These are phyloP conservation scores for Sisor rabdophorus DNA, from an alignment of 2,113 vertebrate genomes.

Conservation along the genomic window DNA sequence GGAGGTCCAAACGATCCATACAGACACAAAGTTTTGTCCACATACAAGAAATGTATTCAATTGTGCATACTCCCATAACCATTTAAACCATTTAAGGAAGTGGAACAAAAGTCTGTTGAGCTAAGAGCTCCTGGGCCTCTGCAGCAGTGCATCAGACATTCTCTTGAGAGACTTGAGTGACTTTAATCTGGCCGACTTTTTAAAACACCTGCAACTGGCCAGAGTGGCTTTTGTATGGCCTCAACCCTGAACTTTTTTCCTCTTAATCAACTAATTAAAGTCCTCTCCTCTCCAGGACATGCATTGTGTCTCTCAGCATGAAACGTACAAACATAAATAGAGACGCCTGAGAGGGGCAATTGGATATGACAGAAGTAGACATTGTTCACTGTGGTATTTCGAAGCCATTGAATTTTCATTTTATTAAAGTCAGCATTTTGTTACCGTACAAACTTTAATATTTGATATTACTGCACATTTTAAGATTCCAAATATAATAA, in stretches of 20 bases:
- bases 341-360: conserved; percentile 16
- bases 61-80: neutral
- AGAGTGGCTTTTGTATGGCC: conserved; percentile 68
- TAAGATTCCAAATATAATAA: no score
- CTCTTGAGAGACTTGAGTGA: conserved; percentile 52
- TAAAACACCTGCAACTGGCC: conserved; percentile 66
- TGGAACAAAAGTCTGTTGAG: conserved; percentile 2
- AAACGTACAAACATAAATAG: conserved; percentile 50
- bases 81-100: conserved; percentile 3
- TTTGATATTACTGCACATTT: neutral
- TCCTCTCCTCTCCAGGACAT: conserved; percentile 64
- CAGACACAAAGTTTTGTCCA: neutral
- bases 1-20: conserved; percentile 35
- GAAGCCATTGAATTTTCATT: no score
- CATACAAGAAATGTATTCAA: neutral
- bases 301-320: conserved; percentile 38
- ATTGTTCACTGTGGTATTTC: neutral
- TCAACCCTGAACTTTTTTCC: conserved; percentile 68
- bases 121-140: conserved; percentile 17
- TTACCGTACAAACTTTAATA: neutral
- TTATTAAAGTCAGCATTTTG: neutral
- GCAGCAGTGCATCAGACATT: conserved; percentile 20
- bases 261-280: conserved; percentile 78
- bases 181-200: conserved; percentile 66
- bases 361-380: conserved; percentile 16